Evolutionary conservation across 2,113 vertebrate species (phyloP).

Genomic region (Halichoeres trimaculatus): DNA sequence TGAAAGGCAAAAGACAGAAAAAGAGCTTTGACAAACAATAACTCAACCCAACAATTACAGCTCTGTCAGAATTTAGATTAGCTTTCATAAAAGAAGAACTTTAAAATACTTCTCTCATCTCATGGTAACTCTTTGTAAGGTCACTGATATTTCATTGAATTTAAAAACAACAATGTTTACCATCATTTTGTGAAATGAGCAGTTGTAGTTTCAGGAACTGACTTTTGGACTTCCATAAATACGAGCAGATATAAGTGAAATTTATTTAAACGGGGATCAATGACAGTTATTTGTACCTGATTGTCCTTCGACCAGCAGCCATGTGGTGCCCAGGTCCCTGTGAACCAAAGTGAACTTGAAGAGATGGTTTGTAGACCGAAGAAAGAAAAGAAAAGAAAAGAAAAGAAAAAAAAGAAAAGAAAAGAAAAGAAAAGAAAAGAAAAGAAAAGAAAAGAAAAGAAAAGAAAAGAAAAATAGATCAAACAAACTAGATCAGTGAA

Average conservation of each 20-base stretch:
- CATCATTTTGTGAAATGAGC: background rate
- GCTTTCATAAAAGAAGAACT: constrained; percentile 40
- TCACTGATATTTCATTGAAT: background rate
- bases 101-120: constrained; percentile 17
- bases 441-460: too few relatives aligned
- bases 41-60: constrained; percentile 74
- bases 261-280: background rate
- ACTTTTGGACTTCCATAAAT: background rate
- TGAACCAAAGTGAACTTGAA: background rate
- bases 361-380: background rate
- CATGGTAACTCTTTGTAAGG: background rate
- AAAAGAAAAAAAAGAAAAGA: too few relatives aligned
- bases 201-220: background rate
- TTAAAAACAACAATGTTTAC: background rate
- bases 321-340: background rate
- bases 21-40: constrained; percentile 69
- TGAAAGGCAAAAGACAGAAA: constrained; percentile 75
- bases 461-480: too few relatives aligned
- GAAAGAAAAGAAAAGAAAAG: too few relatives aligned
- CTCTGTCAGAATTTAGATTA: constrained; percentile 58
- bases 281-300: background rate
- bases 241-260: background rate
- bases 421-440: too few relatives aligned
- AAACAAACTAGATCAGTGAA: too few relatives aligned
- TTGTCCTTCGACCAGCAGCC: background rate